Evolutionary conservation across 1,140 invertebrate genomes (phyloP).

Genomic region (Meloidogyne floridensis): DNA sequence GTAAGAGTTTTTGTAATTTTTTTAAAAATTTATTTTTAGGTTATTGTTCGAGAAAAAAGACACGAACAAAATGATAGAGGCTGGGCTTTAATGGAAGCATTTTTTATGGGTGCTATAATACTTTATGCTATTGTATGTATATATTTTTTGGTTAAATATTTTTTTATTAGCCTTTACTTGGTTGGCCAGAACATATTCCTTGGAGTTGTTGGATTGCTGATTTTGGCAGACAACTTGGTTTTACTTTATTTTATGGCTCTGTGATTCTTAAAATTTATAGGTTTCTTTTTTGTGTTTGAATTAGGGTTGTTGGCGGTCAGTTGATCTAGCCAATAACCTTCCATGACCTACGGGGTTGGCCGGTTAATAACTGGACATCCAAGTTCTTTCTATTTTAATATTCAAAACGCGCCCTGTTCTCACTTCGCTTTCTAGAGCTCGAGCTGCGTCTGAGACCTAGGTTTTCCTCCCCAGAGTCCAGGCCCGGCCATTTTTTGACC

Average conservation of each 20-base stretch:
- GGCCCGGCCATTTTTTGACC: background rate
- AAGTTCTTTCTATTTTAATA: no score
- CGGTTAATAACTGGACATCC: no score
- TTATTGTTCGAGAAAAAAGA: conserved; percentile 32
- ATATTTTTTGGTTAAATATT: background rate
- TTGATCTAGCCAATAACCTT: no score
- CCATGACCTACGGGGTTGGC: no score
- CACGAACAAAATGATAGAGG: conserved; percentile 75
- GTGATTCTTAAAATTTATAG: conserved; percentile 86
- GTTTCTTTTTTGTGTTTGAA: conserved; percentile 62
- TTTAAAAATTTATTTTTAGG: background rate
- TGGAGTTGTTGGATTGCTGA: conserved; percentile 77
- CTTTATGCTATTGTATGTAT: conserved; percentile 80
- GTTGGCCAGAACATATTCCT: conserved; percentile 73
- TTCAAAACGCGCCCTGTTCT: no score
- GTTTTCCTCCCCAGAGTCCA: background rate
- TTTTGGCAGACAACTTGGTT: conserved; percentile 85
- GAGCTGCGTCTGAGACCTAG: background rate
- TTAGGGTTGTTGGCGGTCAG: no score
- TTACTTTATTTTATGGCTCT: conserved; percentile 84
- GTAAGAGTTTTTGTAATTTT: background rate
- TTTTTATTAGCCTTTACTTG: conserved; percentile 75
- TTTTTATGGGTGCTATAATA: conserved; percentile 80
- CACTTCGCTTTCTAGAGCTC: background rate
- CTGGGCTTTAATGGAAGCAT: conserved; percentile 85